Evolutionary conservation across 2,797 vertebrate species (phyloP).

Genomic region (Fistularia commersonii): DNA sequence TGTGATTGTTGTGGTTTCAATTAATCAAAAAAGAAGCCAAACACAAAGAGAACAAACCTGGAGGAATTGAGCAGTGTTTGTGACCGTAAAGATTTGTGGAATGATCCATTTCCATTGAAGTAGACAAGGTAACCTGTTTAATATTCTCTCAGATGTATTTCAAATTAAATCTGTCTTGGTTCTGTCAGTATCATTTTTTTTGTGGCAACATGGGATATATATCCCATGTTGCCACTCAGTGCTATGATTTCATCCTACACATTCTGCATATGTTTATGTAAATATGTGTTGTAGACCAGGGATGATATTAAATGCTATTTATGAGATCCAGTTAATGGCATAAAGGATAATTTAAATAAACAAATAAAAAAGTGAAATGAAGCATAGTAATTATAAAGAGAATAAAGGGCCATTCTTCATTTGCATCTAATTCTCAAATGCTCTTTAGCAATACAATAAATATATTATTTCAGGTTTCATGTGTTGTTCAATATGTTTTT

Average conservation of each 20-base stretch:
- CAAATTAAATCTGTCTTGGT: neutral
- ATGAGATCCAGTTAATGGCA: too few relatives aligned
- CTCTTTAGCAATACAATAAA: too few relatives aligned
- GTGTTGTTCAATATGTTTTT: too few relatives aligned
- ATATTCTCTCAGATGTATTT: too few relatives aligned
- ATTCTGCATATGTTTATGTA: neutral
- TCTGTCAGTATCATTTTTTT: neutral
- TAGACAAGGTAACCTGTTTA: constrained; percentile 12
- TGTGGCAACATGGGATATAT: too few relatives aligned
- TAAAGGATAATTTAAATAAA: too few relatives aligned
- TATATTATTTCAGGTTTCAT: too few relatives aligned
- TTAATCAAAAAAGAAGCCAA: neutral
- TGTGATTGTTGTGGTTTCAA: constrained; percentile 24
- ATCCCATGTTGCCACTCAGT: neutral
- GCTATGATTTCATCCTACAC: neutral
- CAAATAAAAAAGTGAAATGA: too few relatives aligned
- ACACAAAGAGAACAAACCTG: neutral
- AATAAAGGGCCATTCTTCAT: too few relatives aligned
- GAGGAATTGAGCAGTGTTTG: constrained; percentile 4
- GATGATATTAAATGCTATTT: too few relatives aligned
- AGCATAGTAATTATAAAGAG: too few relatives aligned
- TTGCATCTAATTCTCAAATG: too few relatives aligned
- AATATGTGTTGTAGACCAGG: neutral
- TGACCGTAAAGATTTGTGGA: constrained; percentile 22
- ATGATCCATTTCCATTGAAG: constrained; percentile 32